Evolutionary conservation across 2,113 vertebrate species (phyloP), one percentile per base, ranked within the genome.

Genomic region (Dasypus novemcinctus): DNA sequence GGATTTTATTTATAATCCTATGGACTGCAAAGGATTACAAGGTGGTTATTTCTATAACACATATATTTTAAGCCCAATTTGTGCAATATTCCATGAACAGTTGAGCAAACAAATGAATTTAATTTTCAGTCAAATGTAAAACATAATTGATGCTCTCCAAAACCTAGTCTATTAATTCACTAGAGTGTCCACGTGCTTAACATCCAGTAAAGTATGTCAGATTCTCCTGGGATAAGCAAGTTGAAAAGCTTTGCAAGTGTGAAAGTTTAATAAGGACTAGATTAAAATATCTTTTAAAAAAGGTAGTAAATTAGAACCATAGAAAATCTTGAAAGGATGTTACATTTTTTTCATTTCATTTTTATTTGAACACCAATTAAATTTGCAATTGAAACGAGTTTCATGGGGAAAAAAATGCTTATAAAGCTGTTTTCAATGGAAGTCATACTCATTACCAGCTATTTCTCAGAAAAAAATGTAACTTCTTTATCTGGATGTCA

Each of bases 71-170:
- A 98, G 93, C 63, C 66, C 71, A 90, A 79, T 95, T 98, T 97
- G 87, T 95, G 91, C 86, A 96, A 68, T 97, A 96, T 91, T 97
- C 86, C 91, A 79, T 88, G 96, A 98, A 96, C 97, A 98, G 96
- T 98, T 98, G 97, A 98, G 81, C 93, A 98, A 98, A 97, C 95
- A 96, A 97, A 95, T 71, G 92, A 95, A 97, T 97, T 98, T 96
- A 93, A 95, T 97, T 98, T 98, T 96, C 63, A 97, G 98, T 98
- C 96, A 96, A 80, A 97, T 97, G 87, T 97, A 97, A 94, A 75
- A 95, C 52, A 82, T 97, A 97, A 97, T 84, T 95, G 94, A 95
- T 98, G 72, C 72, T 97, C 97, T 97, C 95, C 94, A 93, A 97
- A 97, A 46, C 41, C 69, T 94, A 46, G 21, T 95, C 82, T 94